Evolutionary conservation across 2,113 vertebrate genomes (phyloP).

Genomic region (Nyctibius bracteatus): DNA sequence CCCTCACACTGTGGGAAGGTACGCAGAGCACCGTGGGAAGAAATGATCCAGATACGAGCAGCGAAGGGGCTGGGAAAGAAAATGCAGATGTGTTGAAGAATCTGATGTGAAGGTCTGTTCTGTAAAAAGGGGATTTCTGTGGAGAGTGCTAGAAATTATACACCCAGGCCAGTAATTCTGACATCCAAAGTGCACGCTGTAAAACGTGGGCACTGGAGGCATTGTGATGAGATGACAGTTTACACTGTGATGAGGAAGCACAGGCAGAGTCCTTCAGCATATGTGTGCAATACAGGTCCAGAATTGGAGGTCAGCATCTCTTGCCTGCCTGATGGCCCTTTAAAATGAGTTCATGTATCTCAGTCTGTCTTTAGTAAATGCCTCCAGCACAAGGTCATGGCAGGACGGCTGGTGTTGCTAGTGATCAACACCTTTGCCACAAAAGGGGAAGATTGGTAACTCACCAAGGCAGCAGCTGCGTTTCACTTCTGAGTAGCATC

Average conservation of each 20-base stretch:
- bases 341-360: background rate
- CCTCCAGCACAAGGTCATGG: background rate
- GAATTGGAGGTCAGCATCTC: background rate
- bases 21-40: background rate
- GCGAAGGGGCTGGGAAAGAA: background rate
- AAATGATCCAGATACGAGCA: background rate
- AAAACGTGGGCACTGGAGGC: background rate
- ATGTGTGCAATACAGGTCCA: background rate
- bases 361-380: background rate
- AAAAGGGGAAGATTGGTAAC: background rate
- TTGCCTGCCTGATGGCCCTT: background rate
- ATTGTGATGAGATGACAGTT: background rate
- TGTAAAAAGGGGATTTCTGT: background rate
- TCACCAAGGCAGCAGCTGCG: background rate
- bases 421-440: accelerated
- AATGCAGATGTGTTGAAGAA: background rate
- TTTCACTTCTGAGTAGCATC: background rate
- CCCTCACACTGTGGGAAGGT: background rate
- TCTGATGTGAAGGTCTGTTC: background rate
- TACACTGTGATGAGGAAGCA: accelerated
- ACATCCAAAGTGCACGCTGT: background rate
- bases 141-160: background rate
- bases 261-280: background rate
- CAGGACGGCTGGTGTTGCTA: background rate
- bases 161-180: background rate